Conservation (phyloP, 2,888 invertebrate genomes). For the Sinohyriopsis cumingii region DNA sequence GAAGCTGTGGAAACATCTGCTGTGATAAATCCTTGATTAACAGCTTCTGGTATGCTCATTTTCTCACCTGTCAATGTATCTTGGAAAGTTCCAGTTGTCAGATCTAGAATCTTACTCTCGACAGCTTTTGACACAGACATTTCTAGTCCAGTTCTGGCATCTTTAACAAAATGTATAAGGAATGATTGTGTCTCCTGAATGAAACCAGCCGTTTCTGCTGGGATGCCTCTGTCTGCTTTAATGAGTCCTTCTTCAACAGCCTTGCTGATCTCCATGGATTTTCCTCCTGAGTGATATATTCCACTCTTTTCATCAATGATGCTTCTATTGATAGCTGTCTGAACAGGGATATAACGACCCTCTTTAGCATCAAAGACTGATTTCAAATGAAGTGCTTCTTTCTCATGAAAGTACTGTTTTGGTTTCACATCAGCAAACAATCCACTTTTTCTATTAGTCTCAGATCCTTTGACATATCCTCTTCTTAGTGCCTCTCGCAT, state of each 20-base stretch:
- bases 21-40: slow-evolving; percentile 85
- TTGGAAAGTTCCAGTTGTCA: slow-evolving; percentile 71
- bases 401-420: slow-evolving; percentile 33
- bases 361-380: slow-evolving; percentile 78
- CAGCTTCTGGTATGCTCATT: slow-evolving; percentile 83
- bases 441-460: slow-evolving; percentile 35
- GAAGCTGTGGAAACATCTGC: slow-evolving; percentile 24
- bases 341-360: slow-evolving; percentile 86
- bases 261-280: slow-evolving; percentile 43
- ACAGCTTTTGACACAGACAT: slow-evolving; percentile 75
- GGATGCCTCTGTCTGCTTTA: slow-evolving; percentile 23
- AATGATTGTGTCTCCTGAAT: slow-evolving; percentile 45
- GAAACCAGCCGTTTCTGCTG: slow-evolving; percentile 14
- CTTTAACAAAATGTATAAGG: slow-evolving; percentile 75
- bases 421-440: slow-evolving; percentile 31
- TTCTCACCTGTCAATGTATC: slow-evolving; percentile 68
- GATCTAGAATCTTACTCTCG: slow-evolving; percentile 70
- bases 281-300: slow-evolving; percentile 41
- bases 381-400: slow-evolving; percentile 48
- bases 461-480: slow-evolving; percentile 40
- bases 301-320: slow-evolving; percentile 77
- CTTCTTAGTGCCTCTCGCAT: slow-evolving; percentile 51
- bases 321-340: slow-evolving; percentile 79
- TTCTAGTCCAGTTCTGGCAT: slow-evolving; percentile 85
- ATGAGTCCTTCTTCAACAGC: slow-evolving; percentile 49